phyloP scores from a whole-genome alignment of 2,113 vertebrate genomes.

The Stegastes partitus region DNA sequence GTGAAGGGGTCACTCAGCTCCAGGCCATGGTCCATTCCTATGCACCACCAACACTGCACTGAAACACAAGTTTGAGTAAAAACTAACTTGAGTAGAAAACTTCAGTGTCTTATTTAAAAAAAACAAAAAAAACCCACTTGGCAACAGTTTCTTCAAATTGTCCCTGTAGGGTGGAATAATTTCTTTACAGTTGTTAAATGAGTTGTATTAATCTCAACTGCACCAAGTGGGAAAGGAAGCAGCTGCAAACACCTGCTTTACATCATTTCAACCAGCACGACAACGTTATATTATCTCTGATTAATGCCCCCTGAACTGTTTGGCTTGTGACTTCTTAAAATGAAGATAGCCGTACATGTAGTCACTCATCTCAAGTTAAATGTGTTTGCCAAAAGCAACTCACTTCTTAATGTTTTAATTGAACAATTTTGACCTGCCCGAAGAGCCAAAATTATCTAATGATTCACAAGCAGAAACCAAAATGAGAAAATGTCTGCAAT shows the following conservation, averaged over 20 bases:
- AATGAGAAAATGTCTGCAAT: no score
- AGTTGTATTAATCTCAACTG: background rate
- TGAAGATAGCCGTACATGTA: background rate
- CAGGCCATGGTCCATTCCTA: background rate
- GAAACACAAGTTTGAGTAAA: constrained; percentile 6
- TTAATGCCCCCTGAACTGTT: background rate
- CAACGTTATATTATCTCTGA: background rate
- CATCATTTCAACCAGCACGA: no score
- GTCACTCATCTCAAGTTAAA: background rate
- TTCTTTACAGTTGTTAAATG: no score
- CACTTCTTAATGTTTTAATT: no score
- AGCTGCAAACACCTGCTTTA: background rate
- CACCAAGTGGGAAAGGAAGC: background rate
- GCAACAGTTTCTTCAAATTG: background rate
- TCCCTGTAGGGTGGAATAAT: background rate
- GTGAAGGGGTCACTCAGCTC: constrained; percentile 17
- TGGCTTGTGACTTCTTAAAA: background rate
- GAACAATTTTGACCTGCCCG: no score
- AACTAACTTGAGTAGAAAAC: background rate
- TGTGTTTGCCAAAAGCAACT: background rate
- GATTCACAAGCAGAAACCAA: no score
- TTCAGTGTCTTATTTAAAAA: background rate
- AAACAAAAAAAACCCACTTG: no score
- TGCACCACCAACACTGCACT: background rate
- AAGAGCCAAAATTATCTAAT: no score